Conservation (phyloP, 2,113 vertebrate species). For the Callithrix jacchus region DNA sequence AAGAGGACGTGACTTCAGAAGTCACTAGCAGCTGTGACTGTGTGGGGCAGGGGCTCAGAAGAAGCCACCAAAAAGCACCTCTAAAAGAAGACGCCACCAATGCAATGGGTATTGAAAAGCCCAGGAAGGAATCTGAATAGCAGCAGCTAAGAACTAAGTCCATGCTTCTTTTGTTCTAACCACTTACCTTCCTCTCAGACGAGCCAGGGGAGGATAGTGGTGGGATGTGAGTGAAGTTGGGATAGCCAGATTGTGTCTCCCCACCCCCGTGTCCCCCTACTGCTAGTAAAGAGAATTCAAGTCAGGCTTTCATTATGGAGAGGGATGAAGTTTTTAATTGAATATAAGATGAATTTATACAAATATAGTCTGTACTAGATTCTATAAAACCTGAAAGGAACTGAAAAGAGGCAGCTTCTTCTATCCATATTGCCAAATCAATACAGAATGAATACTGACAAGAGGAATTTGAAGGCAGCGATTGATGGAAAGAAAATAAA, state of each 20-base stretch:
- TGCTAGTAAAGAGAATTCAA: background rate
- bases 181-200: background rate
- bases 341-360: background rate
- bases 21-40: background rate
- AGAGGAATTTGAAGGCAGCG: background rate
- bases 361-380: background rate
- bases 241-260: background rate
- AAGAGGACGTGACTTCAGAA: background rate
- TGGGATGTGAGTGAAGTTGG: background rate
- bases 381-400: background rate
- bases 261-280: too few relatives aligned
- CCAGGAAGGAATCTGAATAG: background rate
- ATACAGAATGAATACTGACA: background rate
- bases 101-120: background rate
- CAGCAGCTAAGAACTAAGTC: background rate
- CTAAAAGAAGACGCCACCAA: background rate
- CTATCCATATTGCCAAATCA: background rate
- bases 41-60: background rate
- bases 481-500: background rate
- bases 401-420: background rate
- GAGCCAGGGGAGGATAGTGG: background rate
- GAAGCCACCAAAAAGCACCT: background rate
- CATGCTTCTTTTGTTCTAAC: background rate
- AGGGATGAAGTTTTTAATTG: background rate
- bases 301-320: background rate